Evolutionary conservation across 2,888 invertebrate species (phyloP), one percentile per base, ranked within the genome.

Genomic region (Eledona agricola): DNA sequence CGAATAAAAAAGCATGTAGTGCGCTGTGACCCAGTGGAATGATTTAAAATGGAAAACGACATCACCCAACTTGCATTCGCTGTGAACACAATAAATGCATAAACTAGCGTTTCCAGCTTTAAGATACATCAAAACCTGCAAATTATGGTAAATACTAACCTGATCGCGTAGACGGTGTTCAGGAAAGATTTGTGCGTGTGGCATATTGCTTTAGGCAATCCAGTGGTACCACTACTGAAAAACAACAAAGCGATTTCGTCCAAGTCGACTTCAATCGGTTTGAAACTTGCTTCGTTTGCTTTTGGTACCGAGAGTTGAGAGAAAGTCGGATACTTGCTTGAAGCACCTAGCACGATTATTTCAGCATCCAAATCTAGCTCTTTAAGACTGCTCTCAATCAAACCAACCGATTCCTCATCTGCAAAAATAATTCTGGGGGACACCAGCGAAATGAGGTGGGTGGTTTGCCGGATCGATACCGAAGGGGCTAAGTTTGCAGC

Each of bases 11-110:
- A 65, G 29, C 1, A 64, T 11, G 4, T 61, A 2, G 4, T 55
- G 20, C 2, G 60, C 64, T 1, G 71, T 65, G 29, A 70, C 62
- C 72, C 72, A 72, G 31, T 66, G 70, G 2, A 66, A 55, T 0
- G 62, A 58, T 2, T 63, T 60, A 35, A 61, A 67, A 16, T 46
- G 32, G 2, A 62, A 16, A 3, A 25, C 20, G 2, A 35, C 26
- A 6, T 31, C 23, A 6, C 7, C 13, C 4, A 17, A 23, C 9
- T 20, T 3, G 16, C 9, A 13, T 2, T 38, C 7, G 9, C 37
- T 47, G 29, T 11, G 17, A 19, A n/a, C n/a, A n/a, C n/a, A n/a
- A n/a, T n/a, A n/a, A n/a, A n/a, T n/a, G n/a, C n/a, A n/a, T n/a
- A n/a, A n/a, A n/a, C n/a, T n/a, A n/a, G n/a, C n/a, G n/a, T n/a